phyloP scores from a whole-genome alignment of 2,797 vertebrate species.

The Lepilemur ruficaudatus region DNA sequence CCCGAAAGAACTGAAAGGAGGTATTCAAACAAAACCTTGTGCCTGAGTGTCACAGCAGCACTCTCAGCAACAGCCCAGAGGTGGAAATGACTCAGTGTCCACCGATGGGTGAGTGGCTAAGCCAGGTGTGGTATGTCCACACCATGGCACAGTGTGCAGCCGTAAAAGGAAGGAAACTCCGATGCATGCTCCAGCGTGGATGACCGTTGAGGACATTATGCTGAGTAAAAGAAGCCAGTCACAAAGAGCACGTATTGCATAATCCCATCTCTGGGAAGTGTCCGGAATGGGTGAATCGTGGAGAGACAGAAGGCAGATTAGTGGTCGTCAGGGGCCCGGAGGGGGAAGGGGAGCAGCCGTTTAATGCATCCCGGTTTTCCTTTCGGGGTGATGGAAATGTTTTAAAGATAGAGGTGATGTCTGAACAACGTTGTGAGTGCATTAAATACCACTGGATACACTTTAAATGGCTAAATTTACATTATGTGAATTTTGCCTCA shows the following conservation, averaged over 20 bases:
- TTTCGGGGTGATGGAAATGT: neutral
- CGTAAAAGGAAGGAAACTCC: neutral
- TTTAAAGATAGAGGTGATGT: neutral
- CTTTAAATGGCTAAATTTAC: no score
- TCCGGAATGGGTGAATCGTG: neutral
- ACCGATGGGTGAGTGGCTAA: no score
- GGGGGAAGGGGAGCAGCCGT: neutral
- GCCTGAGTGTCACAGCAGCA: neutral
- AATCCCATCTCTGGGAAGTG: no score
- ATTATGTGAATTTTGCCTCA: neutral
- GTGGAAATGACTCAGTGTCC: neutral
- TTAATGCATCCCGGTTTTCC: neutral
- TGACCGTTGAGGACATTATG: neutral
- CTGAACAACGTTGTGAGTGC: no score
- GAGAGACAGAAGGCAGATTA: neutral
- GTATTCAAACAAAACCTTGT: neutral
- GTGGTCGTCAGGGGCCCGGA: neutral
- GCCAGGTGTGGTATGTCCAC: accelerated
- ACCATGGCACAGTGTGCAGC: no score
- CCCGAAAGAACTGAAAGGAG: neutral
- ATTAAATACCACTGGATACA: neutral
- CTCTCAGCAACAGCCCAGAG: neutral
- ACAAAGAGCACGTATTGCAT: neutral
- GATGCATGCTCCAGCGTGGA: no score
- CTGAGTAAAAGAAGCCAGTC: neutral